Evolutionary conservation across 2,113 vertebrate species (phyloP), one percentile per base, ranked within the genome.

Genomic region (Podarcis raffonei): DNA sequence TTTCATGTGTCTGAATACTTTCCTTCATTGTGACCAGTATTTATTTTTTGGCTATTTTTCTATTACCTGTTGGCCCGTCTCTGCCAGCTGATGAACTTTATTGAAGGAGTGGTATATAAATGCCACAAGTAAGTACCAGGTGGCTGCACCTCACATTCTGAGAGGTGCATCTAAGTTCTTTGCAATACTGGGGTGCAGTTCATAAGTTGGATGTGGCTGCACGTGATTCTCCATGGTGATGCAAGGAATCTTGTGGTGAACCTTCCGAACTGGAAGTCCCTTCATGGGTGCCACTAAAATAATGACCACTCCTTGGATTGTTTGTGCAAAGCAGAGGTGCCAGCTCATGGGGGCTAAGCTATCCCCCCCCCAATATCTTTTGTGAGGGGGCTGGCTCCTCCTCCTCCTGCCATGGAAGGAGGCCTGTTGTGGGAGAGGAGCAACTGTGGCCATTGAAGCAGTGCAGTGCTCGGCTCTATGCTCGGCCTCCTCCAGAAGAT

Each of bases 11-110:
- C 35, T 83, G 79, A 89, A 59, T 90, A 4, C 69, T 91, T 90
- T 91, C 7, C 37, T 93, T 88, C 62, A 80, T 86, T 35, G 72
- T 86, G 62, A 35, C 27, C 32, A 88, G 18, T 65, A 88, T 12
- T 81, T 92, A n/a, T 87, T 94, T 87, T 42, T 80, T 57, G 86
- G 12, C 42, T 87, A 53, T 85, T 92, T 84, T 25, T 48, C 74
- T 37, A 83, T 12, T 91, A 72, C 27, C 25, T 77, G 83, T 81
- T 85, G 89, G 30, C 30, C 69, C 62, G 13, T 42, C 35, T 76
- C 39, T 35, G 7, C 57, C 4, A 42, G 84, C 35, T 93, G 78
- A 90, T 65, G 16, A 32, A 35, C 72, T 35, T 74, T 32, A 74
- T 74, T 74, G 12, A 35, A 74, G 32, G n/a, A n/a, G 22, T 32